Percentiles rank a stretch among this genome's conserved stretches.
Evolutionary conservation across 2,888 invertebrate genomes (phyloP).

Genomic region (Carpatolechia fugitivella): DNA sequence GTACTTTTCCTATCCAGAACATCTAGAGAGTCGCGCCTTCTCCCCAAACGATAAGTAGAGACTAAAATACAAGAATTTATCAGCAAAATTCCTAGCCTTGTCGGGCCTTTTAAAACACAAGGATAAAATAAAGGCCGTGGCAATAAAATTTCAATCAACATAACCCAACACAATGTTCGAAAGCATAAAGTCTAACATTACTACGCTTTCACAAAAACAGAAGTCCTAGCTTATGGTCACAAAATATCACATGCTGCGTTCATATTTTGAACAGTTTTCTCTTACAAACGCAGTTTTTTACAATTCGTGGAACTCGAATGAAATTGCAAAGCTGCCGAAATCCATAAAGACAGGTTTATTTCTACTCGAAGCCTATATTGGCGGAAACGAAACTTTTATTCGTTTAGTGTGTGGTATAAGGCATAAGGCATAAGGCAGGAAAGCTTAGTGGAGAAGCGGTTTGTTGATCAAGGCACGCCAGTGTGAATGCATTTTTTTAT

Average conservation of each 20-base stretch:
- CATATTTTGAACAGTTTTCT: background rate
- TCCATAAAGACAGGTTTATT: conserved; percentile 63
- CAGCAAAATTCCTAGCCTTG: background rate
- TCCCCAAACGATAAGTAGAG: no score
- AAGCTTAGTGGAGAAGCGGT: no score
- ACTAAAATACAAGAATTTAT: background rate
- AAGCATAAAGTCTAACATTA: background rate
- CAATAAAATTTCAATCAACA: conserved; percentile 3
- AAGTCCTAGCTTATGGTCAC: conserved; percentile 18
- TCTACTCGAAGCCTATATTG: conserved; percentile 43
- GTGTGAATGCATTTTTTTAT: no score
- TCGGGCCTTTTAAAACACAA: background rate
- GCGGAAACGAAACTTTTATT: conserved; percentile 57
- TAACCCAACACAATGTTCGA: background rate
- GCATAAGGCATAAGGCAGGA: background rate
- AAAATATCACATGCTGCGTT: background rate
- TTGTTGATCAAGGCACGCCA: no score
- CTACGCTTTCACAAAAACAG: conserved; percentile 22
- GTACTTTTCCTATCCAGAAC: no score
- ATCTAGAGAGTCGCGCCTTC: no score
- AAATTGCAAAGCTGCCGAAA: conserved; percentile 68
- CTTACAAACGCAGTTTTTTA: conserved; percentile 36
- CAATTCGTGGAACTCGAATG: conserved; percentile 53
- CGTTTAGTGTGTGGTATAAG: conserved; percentile 21
- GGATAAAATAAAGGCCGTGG: background rate